Evolutionary conservation across 2,888 invertebrate species (phyloP).

Genomic region (Xanthorhoe designata): DNA sequence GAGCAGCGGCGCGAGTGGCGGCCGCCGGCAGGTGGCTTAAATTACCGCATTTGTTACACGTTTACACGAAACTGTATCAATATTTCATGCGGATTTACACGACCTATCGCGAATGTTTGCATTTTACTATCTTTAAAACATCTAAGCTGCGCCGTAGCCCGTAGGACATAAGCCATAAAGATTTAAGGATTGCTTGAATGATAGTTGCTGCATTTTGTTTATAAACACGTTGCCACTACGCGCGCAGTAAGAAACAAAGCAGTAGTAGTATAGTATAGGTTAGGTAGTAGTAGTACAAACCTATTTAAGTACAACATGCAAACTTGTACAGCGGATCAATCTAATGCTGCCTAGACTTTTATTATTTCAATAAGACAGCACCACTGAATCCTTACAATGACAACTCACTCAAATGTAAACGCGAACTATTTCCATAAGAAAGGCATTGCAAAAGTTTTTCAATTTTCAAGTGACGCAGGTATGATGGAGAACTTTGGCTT

Average conservation of each 20-base stretch:
- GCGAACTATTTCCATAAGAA: constrained; percentile 83
- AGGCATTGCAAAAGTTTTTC: constrained; percentile 84
- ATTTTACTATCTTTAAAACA: constrained; percentile 75
- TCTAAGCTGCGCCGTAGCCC: constrained; percentile 27
- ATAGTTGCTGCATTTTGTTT: neutral
- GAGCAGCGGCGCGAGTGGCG: constrained; percentile 58
- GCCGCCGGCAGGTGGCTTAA: constrained; percentile 79
- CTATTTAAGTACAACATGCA: neutral
- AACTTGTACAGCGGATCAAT: constrained; percentile 17
- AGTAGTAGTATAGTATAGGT: too few relatives aligned
- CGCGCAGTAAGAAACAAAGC: neutral
- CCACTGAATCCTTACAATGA: constrained; percentile 80
- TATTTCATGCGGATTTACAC: constrained; percentile 85
- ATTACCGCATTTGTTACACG: constrained; percentile 86
- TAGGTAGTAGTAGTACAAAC: too few relatives aligned
- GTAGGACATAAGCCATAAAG: constrained; percentile 12
- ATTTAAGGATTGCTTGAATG: neutral
- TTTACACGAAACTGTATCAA: constrained; percentile 86
- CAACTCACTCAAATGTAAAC: constrained; percentile 83
- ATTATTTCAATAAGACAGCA: constrained; percentile 67
- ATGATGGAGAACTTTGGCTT: constrained; percentile 81
- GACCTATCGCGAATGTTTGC: constrained; percentile 77
- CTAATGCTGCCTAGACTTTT: constrained; percentile 16
- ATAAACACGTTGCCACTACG: neutral
- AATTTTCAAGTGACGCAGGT: constrained; percentile 85